Evolutionary conservation across 2,113 vertebrate genomes (phyloP), one percentile per base, ranked within the genome.

Genomic region (Serilophus lunatus): DNA sequence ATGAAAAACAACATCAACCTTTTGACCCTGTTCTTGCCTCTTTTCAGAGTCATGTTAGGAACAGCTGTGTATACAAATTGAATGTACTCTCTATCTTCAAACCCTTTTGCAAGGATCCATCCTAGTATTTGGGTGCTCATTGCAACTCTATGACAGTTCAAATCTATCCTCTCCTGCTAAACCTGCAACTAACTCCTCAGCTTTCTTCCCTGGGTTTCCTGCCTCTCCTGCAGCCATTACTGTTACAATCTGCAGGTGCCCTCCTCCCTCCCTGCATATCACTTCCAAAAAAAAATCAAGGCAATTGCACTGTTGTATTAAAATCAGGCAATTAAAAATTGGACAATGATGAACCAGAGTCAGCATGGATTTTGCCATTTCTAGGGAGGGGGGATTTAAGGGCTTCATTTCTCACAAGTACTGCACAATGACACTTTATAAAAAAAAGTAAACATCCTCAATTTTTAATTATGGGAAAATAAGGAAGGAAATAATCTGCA

Each of bases 41-140:
- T 78, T 91, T 90, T 76, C 68, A 87, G 69, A 84, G 35, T 29
- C 51, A 64, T 35, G 63, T 85, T 81, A 93, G 56, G 63, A 93
- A 82, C 95, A 97, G 95, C 95, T 96, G 91, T 96, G 93, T 94
- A 87, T 94, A 97, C 90, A 87, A 94, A 82, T 24, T 45, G 74
- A 92, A 90, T 20, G 31, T 61, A 47, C 36, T 86, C 20, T 92
- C 29, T 92, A 18, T 88, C 74, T 80, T 82, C 76, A 84, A 59
- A 63, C 29, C 15, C 28, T 63, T n/a, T 71, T 82, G 31, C 71
- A 89, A 84, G 36, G 80, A 76, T 19, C 20, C 38, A 45, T 92
- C 56, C 38, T 83, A 66, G 31, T 76, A 79, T 79, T 22, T 86
- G 64, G 88, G 76, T 22, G 15, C 50, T 86, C 38, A n/a, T 33